These are phyloP conservation scores for Trissolcus brochymenae DNA, from an alignment of 2,888 invertebrate species.

Conservation along the genomic window DNA sequence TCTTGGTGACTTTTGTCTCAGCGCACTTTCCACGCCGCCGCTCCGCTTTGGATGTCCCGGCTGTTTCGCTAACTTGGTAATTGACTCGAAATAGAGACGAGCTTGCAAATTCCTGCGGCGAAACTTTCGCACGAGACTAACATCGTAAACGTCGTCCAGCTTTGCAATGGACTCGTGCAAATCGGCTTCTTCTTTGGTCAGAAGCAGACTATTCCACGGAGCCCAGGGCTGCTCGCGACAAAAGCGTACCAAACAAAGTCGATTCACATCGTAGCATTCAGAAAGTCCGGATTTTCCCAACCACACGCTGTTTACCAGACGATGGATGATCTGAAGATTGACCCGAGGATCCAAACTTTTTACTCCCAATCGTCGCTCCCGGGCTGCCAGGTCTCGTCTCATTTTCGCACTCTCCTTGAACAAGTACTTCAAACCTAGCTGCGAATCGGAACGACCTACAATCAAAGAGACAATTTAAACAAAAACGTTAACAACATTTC, in stretches of 20 bases:
- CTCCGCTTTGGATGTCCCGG: slow-evolving; percentile 30
- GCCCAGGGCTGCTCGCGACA: slow-evolving; percentile 87
- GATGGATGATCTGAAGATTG: slow-evolving; percentile 87
- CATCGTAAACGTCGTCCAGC: slow-evolving; percentile 79
- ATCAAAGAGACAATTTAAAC: no score
- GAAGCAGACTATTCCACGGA: slow-evolving; percentile 94
- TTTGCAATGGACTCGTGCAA: slow-evolving; percentile 81
- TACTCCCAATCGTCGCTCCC: slow-evolving; percentile 68
- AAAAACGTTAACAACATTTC: no score
- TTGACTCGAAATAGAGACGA: slow-evolving; percentile 80
- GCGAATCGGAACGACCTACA: no score
- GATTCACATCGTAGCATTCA: slow-evolving; percentile 85
- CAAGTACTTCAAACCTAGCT: not conserved
- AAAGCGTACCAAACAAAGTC: slow-evolving; percentile 88
- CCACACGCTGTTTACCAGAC: slow-evolving; percentile 92
- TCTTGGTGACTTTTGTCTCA: slow-evolving; percentile 38
- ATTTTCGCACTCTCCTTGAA: slow-evolving; percentile 80
- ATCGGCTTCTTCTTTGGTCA: slow-evolving; percentile 88
- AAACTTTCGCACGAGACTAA: slow-evolving; percentile 82
- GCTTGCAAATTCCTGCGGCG: slow-evolving; percentile 83
- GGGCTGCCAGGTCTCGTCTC: not conserved
- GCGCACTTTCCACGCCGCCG: slow-evolving; percentile 31
- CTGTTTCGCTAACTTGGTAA: slow-evolving; percentile 56
- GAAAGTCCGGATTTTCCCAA: slow-evolving; percentile 91
- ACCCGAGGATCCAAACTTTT: slow-evolving; percentile 85